A percentile compares a stretch with the other conserved stretches of the same genome.
Evolutionary conservation across 2,888 invertebrate species (phyloP).

Genomic region (Ctena decussata): DNA sequence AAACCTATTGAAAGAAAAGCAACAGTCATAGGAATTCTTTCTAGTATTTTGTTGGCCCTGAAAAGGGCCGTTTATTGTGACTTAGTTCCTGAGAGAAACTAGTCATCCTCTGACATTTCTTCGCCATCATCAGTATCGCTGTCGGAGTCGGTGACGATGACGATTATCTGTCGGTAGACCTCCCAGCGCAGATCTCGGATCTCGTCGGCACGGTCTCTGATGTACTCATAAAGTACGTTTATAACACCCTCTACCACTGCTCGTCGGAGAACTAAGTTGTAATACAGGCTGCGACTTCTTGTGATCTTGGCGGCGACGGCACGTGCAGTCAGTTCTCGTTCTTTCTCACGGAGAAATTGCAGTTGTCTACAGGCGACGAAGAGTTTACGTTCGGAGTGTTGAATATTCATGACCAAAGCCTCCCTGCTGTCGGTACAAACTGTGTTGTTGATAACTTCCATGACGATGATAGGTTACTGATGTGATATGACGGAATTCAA

Average conservation of each 20-base stretch:
- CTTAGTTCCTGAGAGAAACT: slow-evolving; percentile 31
- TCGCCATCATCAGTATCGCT: slow-evolving; percentile 32
- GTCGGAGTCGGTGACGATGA: slow-evolving; percentile 20
- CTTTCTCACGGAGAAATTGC: neutral
- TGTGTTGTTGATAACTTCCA: neutral
- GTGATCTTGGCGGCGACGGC: slow-evolving; percentile 6
- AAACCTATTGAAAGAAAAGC: too few species aligned
- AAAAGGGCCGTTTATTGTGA: slow-evolving; percentile 53
- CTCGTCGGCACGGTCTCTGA: slow-evolving; percentile 23
- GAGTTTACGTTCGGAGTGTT: slow-evolving; percentile 15
- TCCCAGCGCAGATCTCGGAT: slow-evolving; percentile 37
- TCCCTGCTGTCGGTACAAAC: neutral
- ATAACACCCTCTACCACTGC: slow-evolving; percentile 43
- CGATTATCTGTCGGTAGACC: slow-evolving; percentile 35
- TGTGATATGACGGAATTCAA: neutral
- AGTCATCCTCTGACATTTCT: slow-evolving; percentile 22
- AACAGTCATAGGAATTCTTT: too few species aligned
- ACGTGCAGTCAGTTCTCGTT: slow-evolving; percentile 17
- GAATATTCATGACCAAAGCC: neutral
- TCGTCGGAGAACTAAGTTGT: slow-evolving; percentile 42
- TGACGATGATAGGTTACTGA: neutral
- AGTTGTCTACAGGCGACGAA: slow-evolving; percentile 14
- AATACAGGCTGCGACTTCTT: slow-evolving; percentile 25
- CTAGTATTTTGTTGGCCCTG: slow-evolving; percentile 37
- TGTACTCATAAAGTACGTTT: slow-evolving; percentile 37